A percentile compares a stretch with the other conserved stretches of the same genome.
phyloP scores from a whole-genome alignment of 1,140 invertebrate genomes.

The Drosophila tristis region DNA sequence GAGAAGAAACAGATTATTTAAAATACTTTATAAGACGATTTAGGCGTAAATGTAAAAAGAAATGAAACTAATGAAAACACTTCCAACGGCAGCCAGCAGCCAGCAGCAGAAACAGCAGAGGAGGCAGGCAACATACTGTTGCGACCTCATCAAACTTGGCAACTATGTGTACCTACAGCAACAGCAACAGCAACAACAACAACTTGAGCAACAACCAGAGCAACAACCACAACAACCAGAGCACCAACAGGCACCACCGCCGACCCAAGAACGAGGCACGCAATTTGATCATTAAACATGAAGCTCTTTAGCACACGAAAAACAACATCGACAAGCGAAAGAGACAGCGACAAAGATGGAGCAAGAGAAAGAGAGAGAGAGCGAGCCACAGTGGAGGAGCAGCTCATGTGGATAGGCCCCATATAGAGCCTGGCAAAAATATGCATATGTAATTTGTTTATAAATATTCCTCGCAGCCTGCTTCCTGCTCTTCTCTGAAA shows the following conservation, averaged over 20 bases:
- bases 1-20: constrained; percentile 24
- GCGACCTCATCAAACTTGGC: constrained; percentile 59
- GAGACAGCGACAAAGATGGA: constrained; percentile 13
- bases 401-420: constrained; percentile 39
- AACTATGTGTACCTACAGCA: constrained; percentile 40
- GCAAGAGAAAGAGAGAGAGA: constrained; percentile 21
- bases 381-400: constrained; percentile 8
- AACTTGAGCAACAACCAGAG: constrained; percentile 21
- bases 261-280: constrained; percentile 66
- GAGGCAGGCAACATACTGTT: no score
- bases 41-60: constrained; percentile 70
- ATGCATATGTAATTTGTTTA: constrained; percentile 78
- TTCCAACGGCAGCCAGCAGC: constrained; percentile 40
- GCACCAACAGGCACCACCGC: constrained; percentile 50
- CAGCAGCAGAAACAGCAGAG: constrained; percentile 14
- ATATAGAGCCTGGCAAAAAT: constrained; percentile 58
- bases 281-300: constrained; percentile 82
- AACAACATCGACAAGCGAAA: constrained; percentile 38
- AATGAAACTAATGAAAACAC: constrained; percentile 81
- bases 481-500: constrained; percentile 14
- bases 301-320: constrained; percentile 80
- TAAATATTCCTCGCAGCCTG: constrained; percentile 52
- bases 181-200: constrained; percentile 6
- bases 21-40: constrained; percentile 67
- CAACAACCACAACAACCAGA: constrained; percentile 35